A percentile compares a stretch with the other conserved stretches of the same genome.
These are phyloP conservation scores for Radopholus similis DNA, from an alignment of 1,140 invertebrate genomes.

Conservation along the genomic window DNA sequence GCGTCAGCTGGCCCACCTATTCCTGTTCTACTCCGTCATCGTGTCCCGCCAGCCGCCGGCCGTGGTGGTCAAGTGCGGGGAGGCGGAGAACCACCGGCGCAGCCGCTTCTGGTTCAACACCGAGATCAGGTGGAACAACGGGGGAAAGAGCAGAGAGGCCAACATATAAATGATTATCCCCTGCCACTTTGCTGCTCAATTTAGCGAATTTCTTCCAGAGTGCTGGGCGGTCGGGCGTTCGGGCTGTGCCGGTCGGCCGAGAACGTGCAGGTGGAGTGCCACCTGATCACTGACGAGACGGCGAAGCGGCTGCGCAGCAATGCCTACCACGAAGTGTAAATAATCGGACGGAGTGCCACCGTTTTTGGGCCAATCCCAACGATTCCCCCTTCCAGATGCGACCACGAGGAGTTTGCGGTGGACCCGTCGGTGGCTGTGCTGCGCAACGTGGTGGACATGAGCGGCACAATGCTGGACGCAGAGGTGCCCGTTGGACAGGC, in stretches of 20 bases:
- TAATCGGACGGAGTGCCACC: neutral
- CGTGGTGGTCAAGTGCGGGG: slow-evolving; percentile 59
- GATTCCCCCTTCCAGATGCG: slow-evolving; percentile 35
- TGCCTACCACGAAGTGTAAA: slow-evolving; percentile 57
- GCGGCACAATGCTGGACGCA: neutral
- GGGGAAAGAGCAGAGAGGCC: no score
- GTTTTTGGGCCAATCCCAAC: neutral
- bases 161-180: no score
- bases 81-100: slow-evolving; percentile 58
- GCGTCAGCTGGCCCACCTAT: slow-evolving; percentile 54
- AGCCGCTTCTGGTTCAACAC: slow-evolving; percentile 60
- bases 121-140: slow-evolving; percentile 57
- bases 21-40: slow-evolving; percentile 59
- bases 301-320: slow-evolving; percentile 54
- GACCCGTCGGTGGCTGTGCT: slow-evolving; percentile 46
- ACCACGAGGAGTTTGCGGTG: slow-evolving; percentile 56
- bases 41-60: slow-evolving; percentile 48
- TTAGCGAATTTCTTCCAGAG: no score
- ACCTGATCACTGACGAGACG: slow-evolving; percentile 58
- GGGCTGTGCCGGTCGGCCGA: slow-evolving; percentile 47
- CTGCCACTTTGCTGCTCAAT: no score
- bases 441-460: slow-evolving; percentile 28
- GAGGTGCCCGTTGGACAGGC: neutral
- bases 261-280: slow-evolving; percentile 49
- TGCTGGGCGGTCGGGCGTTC: slow-evolving; percentile 55